Evolutionary conservation across 2,797 vertebrate genomes (phyloP), one percentile per base, ranked within the genome.

Genomic region (Gymnothorax javanicus): DNA sequence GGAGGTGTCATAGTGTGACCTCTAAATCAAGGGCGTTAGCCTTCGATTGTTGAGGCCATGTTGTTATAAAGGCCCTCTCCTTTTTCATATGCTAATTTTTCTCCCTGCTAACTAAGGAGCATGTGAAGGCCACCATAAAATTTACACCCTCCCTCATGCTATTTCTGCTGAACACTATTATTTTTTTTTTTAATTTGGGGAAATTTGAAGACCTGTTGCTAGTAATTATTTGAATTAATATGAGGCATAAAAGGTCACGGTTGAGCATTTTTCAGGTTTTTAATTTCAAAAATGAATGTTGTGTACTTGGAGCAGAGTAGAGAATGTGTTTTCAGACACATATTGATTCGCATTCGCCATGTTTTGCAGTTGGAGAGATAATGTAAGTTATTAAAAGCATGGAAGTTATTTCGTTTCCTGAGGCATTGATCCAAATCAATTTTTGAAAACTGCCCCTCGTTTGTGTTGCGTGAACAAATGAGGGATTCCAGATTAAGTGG

Each of bases 1-100:
- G 94, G 94, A 95, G 95, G 95, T 94, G 95, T 94, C 95, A 90
- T 90, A 92, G 89, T 87, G 88, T 93, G 96, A 96, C 95, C 96
- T 94, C 92, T 91, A 92, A 93, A 91, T 92, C 92, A 93, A 43
- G 92, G 91, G 52, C 89, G 79, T 86, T 93, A 93, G 94, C 93
- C 93, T 90, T 62, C 85, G 84, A 91, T 92, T 94, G 91, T 92
- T 93, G 91, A 89, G 86, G 89, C 90, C 84, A 91, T 92, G 57
- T 81, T 86, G 91, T 94, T 95, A 93, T 91, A 94, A 92, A 94
- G 94, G 87, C 93, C 90, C 91, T 87, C 20, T 87, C 17, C 82
- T 92, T 94, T 94, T 95, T 96, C 93, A 92, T 92, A 94, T 95
- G 93, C 91, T 93, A 94, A 95, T 95, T 79, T 54, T 82, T 59